Conservation (phyloP, 2,888 invertebrate genomes). For the Nomada lathburiana region DNA sequence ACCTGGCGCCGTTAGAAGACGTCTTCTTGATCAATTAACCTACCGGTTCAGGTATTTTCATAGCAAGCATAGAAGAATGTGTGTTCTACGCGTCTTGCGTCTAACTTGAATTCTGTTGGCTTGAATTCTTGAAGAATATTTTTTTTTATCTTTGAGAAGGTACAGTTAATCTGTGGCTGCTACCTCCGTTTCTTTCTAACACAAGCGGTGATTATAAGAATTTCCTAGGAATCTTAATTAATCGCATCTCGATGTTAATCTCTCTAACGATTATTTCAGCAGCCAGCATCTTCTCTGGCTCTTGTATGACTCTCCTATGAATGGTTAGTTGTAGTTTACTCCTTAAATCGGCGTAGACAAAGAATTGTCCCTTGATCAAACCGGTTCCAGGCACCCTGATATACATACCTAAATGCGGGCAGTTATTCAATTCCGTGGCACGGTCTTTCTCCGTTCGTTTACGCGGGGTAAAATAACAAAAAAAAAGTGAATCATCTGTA, state of each 20-base stretch:
- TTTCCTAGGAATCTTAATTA: not conserved
- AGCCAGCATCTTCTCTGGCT: not conserved
- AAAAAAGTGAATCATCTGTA: not conserved
- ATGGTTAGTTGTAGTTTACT: constrained; percentile 44
- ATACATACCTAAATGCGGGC: constrained; percentile 42
- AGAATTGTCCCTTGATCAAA: constrained; percentile 51
- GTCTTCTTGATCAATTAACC: constrained; percentile 76
- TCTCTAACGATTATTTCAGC: not conserved
- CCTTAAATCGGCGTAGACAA: constrained; percentile 64
- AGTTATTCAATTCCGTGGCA: constrained; percentile 43
- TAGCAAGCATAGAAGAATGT: constrained; percentile 45
- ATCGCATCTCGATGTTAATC: not conserved
- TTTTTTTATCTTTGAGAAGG: not conserved
- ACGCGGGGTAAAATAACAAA: not conserved
- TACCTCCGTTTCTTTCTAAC: not conserved
- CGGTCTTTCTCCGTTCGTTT: constrained; percentile 21
- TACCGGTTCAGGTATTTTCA: constrained; percentile 72
- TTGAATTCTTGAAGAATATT: not conserved
- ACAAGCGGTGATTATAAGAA: not conserved
- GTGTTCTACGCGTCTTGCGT: constrained; percentile 6
- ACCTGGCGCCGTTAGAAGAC: constrained; percentile 75
- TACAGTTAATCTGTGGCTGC: not conserved
- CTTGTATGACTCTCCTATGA: not conserved
- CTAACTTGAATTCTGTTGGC: too few species aligned
- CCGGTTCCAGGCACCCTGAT: constrained; percentile 60